Evolutionary conservation across 1,140 invertebrate genomes (phyloP), one percentile per base, ranked within the genome.

Genomic region (Bombus picipes): DNA sequence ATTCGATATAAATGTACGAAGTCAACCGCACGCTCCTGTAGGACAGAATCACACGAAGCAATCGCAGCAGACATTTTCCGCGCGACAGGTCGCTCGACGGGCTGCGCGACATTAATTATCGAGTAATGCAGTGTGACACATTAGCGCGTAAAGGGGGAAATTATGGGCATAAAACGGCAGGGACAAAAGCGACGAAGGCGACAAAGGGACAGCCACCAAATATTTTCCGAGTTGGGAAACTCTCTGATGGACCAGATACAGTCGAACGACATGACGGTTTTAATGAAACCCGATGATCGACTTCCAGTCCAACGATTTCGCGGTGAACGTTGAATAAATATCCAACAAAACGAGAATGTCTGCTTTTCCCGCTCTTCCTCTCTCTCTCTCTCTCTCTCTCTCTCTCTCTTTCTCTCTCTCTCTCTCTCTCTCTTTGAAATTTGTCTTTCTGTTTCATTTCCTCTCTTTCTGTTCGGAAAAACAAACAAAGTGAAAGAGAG

Each of bases 201-300:
- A 57, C 80, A 62, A 76, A 76, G 81, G 65, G 62, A 73, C 25
- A 39, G 62, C 39, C 57, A 57, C 18, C 81, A 84, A 83, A 83
- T 87, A 87, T 87, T 87, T 87, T 78, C 66, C 72, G 13, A 62
- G 66, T 57, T 47, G 71, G 74, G n/a, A 65, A 15, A 18, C 65
- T 70, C 62, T 15, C 13, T 12, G 6, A 8, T 65, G n/a, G 41
- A 34, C 25, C 37, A 71, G 39, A 41, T 37, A 43, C 71, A 47
- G 13, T 37, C 78, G 47, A 28, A 62, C 59, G 57, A 66, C 78
- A 83, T 75, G 85, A 66, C 85, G 83, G 81, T 87, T 86, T 87
- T 83, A 87, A 87, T 83, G 85, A 87, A 86, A 86, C 85, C 70
- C 85, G 41, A 87, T 83, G 81, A 77, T 68, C 81, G 43, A 83